Conservation (phyloP, 2,113 vertebrate genomes). For the Spea multiplicata region DNA sequence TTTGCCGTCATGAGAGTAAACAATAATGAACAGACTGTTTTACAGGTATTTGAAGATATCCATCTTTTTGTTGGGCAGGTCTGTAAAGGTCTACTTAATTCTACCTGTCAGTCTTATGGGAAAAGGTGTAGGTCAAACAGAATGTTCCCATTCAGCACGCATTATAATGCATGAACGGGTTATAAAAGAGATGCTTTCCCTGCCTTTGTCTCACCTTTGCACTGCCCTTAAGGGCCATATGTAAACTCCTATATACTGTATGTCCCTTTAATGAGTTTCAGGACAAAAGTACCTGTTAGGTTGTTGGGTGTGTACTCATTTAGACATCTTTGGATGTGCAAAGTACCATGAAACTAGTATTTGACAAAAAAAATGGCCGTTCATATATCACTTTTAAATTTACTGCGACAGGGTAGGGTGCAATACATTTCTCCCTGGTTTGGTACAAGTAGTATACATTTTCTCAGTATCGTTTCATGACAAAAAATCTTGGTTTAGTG, state of each 20-base stretch:
- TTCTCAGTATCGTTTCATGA: no score
- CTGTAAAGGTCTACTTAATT: background rate
- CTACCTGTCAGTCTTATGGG: constrained; percentile 16
- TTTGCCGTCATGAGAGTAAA: background rate
- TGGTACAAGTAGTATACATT: no score
- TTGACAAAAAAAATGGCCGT: background rate
- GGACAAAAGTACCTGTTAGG: constrained; percentile 21
- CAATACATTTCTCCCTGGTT: no score
- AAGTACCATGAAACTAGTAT: background rate
- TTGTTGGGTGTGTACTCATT: background rate
- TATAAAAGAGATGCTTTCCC: constrained; percentile 7
- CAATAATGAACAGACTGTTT: background rate
- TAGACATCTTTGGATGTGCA: constrained; percentile 1
- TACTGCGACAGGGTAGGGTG: no score
- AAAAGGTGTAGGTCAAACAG: constrained; percentile 26
- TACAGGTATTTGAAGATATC: constrained; percentile 1
- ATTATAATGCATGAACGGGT: constrained; percentile 40
- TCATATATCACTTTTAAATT: background rate
- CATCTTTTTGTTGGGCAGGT: background rate
- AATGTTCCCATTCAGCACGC: constrained; percentile 25
- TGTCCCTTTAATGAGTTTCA: constrained; percentile 18
- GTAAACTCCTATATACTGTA: constrained; percentile 11
- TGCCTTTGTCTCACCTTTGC: constrained; percentile 20
- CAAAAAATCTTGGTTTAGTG: constrained; percentile 23
- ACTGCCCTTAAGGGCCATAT: constrained; percentile 11